A percentile compares a stretch with the other conserved stretches of the same genome.
These are phyloP conservation scores for Melieria omissa DNA, from an alignment of 2,888 invertebrate species.

Conservation along the genomic window DNA sequence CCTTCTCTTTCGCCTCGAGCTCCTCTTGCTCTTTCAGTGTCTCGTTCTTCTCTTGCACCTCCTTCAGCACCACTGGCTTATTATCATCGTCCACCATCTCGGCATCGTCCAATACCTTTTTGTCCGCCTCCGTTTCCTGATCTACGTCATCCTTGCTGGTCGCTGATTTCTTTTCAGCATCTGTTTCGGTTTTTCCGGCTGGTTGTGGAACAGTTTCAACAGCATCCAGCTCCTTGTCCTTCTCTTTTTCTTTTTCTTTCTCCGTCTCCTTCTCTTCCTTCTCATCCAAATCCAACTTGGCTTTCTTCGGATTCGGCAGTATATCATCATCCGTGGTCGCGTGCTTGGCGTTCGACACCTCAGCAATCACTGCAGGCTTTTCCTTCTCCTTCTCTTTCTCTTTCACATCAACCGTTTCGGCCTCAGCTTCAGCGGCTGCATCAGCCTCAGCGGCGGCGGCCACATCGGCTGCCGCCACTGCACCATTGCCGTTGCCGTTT, in stretches of 20 bases:
- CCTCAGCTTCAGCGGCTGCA: constrained; percentile 19
- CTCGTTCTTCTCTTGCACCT: constrained; percentile 41
- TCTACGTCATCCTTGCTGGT: constrained; percentile 16
- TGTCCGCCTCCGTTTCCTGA: constrained; percentile 9
- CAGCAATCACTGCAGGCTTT: constrained; percentile 58
- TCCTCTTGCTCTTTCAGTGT: constrained; percentile 22
- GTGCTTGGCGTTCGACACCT: constrained; percentile 31
- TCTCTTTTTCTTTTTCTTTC: constrained; percentile 18
- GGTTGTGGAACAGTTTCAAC: background rate
- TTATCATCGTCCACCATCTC: constrained; percentile 14
- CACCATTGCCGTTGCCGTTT: constrained; percentile 62
- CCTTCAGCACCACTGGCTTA: constrained; percentile 28
- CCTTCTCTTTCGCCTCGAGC: constrained; percentile 19
- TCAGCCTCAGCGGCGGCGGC: constrained; percentile 36
- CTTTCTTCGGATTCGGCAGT: constrained; percentile 68
- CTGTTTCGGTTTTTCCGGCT: background rate
- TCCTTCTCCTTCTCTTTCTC: constrained; percentile 27
- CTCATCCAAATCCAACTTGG: constrained; percentile 56
- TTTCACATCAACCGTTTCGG: too few relatives aligned
- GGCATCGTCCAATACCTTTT: constrained; percentile 18
- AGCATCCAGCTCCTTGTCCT: constrained; percentile 7
- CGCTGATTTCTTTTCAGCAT: constrained; percentile 15
- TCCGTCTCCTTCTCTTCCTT: constrained; percentile 32
- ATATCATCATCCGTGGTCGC: constrained; percentile 56
- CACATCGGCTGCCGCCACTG: constrained; percentile 40